These are phyloP conservation scores for Macrobrachium rosenbergii DNA, from an alignment of 1,140 invertebrate species.

Conservation along the genomic window DNA sequence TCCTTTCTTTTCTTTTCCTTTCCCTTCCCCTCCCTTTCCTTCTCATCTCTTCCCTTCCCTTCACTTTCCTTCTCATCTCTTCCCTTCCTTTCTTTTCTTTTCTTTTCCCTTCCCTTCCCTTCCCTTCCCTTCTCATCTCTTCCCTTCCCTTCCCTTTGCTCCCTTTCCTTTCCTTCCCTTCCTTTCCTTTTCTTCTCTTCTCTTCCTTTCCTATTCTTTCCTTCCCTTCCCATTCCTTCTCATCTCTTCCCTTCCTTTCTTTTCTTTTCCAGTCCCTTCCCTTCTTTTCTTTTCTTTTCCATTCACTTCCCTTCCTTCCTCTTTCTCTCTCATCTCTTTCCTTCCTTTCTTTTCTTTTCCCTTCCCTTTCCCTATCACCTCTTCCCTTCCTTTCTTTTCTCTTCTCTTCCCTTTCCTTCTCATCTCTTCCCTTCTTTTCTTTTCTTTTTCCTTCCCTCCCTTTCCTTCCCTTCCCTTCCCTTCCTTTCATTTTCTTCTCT, in stretches of 20 bases:
- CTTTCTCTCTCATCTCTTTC: neutral
- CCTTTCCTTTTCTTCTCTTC: neutral
- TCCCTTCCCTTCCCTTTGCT: neutral
- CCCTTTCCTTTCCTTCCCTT: neutral
- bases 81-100: neutral
- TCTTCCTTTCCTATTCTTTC: neutral
- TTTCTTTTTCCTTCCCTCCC: neutral
- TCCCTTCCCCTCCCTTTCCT: constrained; percentile 5
- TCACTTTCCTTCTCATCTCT: neutral
- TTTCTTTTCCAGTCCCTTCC: too few species aligned
- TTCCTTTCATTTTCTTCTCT: too few species aligned
- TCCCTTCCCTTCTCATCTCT: neutral
- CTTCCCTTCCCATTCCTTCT: too few species aligned
- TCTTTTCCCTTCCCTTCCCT: too few species aligned
- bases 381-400: neutral
- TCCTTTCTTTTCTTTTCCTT: neutral
- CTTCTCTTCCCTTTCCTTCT: too few species aligned
- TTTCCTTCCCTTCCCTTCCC: neutral
- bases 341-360: neutral
- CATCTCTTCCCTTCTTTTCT: too few species aligned
- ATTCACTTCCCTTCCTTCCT: too few species aligned
- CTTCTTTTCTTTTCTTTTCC: neutral
- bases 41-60: neutral
- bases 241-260: neutral
- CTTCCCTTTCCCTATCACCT: too few species aligned